phyloP scores from a whole-genome alignment of 1,140 invertebrate species.

The Bombus polaris region DNA sequence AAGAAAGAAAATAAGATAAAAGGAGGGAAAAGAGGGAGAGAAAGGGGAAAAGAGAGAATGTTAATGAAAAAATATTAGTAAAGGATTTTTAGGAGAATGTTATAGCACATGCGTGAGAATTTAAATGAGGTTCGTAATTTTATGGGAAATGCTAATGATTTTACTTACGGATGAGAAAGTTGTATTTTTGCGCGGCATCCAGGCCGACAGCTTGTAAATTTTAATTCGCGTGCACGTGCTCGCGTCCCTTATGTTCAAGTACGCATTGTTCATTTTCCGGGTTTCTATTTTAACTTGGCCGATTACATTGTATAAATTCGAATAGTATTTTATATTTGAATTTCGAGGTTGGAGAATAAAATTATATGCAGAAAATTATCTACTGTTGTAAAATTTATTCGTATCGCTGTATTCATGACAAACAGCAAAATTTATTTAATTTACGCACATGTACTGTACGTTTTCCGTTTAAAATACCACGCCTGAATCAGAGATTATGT shows the following conservation, averaged over 20 bases:
- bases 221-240: slow-evolving; percentile 24
- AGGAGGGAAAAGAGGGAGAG: too few relatives aligned
- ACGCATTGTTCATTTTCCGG: slow-evolving; percentile 43
- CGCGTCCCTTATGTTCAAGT: slow-evolving; percentile 4
- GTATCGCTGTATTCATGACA: too few relatives aligned
- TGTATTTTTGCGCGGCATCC: slow-evolving; percentile 14
- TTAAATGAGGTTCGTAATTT: slow-evolving; percentile 23
- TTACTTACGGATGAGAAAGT: slow-evolving; percentile 20
- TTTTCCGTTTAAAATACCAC: too few relatives aligned
- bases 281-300: slow-evolving; percentile 43
- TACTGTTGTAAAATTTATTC: background rate
- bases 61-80: background rate
- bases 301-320: slow-evolving; percentile 62
- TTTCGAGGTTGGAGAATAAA: slow-evolving; percentile 60
- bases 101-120: slow-evolving; percentile 9
- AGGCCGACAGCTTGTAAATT: slow-evolving; percentile 45
- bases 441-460: too few relatives aligned
- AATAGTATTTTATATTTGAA: slow-evolving; percentile 59
- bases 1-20: background rate
- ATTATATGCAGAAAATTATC: slow-evolving; percentile 52
- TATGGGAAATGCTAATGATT: slow-evolving; percentile 31
- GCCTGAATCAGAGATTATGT: background rate
- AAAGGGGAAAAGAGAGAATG: background rate
- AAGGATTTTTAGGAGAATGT: background rate
- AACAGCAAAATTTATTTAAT: too few relatives aligned